Conservation (phyloP, 2,113 vertebrate genomes). For the Brevimyrus niger region DNA sequence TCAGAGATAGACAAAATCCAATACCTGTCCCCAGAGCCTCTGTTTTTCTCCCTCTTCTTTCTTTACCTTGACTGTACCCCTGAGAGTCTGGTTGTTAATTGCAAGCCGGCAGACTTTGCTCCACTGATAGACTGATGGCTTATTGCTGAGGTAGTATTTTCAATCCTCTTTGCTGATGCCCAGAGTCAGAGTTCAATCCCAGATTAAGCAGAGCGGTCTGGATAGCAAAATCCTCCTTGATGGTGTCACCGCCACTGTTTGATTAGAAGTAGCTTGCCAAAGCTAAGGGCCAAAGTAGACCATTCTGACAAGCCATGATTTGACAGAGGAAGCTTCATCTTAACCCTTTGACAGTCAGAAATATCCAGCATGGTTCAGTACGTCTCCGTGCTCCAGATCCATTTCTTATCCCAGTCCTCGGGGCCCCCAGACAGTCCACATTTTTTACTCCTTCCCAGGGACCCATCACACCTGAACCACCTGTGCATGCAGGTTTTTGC, state of each 20-base stretch:
- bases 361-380: neutral
- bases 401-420: neutral
- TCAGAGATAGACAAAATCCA: conserved; percentile 11
- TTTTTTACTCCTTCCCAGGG: neutral
- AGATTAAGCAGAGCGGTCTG: conserved; percentile 26
- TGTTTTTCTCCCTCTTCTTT: conserved; percentile 22
- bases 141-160: conserved; percentile 4
- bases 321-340: neutral
- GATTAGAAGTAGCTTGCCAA: neutral
- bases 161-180: neutral
- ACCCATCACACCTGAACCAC: neutral
- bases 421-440: neutral
- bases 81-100: neutral
- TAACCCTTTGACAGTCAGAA: neutral
- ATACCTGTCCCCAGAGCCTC: conserved; percentile 21
- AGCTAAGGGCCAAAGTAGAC: neutral
- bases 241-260: neutral
- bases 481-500: neutral
- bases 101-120: conserved; percentile 30
- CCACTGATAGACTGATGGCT: conserved; percentile 22
- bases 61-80: conserved; percentile 18
- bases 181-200: neutral
- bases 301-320: neutral
- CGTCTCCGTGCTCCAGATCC: neutral
- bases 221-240: neutral